These are phyloP conservation scores for Ricordea florida DNA, from an alignment of 92 coral and sea anemone genomes.

Conservation along the genomic window DNA sequence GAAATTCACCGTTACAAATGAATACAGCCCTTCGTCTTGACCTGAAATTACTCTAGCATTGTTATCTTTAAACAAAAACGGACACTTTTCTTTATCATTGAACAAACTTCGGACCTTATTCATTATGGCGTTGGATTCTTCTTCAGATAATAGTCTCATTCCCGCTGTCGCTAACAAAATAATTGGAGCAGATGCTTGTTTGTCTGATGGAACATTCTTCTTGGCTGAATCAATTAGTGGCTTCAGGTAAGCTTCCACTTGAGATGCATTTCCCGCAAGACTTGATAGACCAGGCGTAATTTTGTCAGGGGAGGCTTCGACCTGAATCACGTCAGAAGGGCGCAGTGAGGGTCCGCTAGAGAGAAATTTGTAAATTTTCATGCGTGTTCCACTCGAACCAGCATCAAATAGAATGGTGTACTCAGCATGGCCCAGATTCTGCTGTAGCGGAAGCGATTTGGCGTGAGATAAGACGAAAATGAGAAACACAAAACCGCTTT, in stretches of 20 bases:
- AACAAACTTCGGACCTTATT: slow-evolving; percentile 13
- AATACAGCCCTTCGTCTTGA: slow-evolving; percentile 38
- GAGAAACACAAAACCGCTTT: too few species aligned
- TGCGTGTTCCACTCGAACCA: neutral
- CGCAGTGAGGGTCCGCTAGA: neutral
- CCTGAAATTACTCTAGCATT: slow-evolving; percentile 32
- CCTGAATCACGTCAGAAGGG: slow-evolving; percentile 24
- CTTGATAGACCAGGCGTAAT: slow-evolving; percentile 31
- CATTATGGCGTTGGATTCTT: slow-evolving; percentile 13
- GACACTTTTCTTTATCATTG: slow-evolving; percentile 11
- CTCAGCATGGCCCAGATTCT: too few species aligned
- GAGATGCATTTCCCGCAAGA: slow-evolving; percentile 3
- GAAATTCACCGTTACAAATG: slow-evolving; percentile 56
- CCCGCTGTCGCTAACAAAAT: slow-evolving; percentile 52
- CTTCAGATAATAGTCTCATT: slow-evolving; percentile 32
- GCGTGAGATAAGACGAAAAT: too few species aligned
- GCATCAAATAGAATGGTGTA: too few species aligned
- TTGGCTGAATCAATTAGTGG: slow-evolving; percentile 35
- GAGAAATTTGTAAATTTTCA: neutral
- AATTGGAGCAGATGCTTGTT: slow-evolving; percentile 15
- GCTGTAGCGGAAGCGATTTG: too few species aligned
- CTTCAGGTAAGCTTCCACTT: slow-evolving; percentile 15
- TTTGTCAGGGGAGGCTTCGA: slow-evolving; percentile 19
- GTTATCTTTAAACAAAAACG: slow-evolving; percentile 12
- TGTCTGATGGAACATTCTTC: slow-evolving; percentile 26